These are phyloP conservation scores for Calameuta filiformis DNA, from an alignment of 2,888 invertebrate genomes.

Conservation along the genomic window DNA sequence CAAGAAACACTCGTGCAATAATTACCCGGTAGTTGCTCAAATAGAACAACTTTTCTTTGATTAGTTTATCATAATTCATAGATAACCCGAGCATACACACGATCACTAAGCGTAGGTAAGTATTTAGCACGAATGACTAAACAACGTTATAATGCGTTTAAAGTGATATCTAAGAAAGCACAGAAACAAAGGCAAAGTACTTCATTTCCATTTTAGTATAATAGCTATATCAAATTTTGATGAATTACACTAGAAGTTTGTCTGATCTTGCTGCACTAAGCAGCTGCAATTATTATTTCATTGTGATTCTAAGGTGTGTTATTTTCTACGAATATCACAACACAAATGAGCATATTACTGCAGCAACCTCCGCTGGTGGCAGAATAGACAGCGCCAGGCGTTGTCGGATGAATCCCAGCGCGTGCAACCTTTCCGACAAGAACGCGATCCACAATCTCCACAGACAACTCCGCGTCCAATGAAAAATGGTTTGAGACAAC, in stretches of 20 bases:
- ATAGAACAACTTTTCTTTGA: not conserved
- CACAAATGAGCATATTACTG: conserved; percentile 13
- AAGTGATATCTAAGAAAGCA: not conserved
- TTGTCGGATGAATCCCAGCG: conserved; percentile 53
- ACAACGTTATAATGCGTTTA: not conserved
- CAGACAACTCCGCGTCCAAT: conserved; percentile 51
- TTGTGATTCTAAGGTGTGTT: not conserved
- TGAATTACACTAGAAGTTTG: not conserved
- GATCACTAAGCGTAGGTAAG: not conserved
- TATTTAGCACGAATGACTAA: not conserved
- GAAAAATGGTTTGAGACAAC: conserved; percentile 57
- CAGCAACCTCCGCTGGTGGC: conserved; percentile 55
- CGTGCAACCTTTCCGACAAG: conserved; percentile 56
- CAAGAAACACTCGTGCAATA: not conserved
- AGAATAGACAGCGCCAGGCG: conserved; percentile 57
- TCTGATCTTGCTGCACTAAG: not conserved
- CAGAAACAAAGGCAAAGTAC: not conserved
- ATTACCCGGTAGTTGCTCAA: not conserved
- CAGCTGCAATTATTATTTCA: not conserved
- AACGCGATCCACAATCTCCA: conserved; percentile 52
- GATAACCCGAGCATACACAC: not conserved
- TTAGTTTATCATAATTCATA: not conserved
- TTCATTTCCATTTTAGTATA: not conserved
- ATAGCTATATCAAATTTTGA: not conserved
- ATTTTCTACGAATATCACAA: not conserved